phyloP scores from a whole-genome alignment of 2,888 invertebrate species.

The Spisula subtruncata region DNA sequence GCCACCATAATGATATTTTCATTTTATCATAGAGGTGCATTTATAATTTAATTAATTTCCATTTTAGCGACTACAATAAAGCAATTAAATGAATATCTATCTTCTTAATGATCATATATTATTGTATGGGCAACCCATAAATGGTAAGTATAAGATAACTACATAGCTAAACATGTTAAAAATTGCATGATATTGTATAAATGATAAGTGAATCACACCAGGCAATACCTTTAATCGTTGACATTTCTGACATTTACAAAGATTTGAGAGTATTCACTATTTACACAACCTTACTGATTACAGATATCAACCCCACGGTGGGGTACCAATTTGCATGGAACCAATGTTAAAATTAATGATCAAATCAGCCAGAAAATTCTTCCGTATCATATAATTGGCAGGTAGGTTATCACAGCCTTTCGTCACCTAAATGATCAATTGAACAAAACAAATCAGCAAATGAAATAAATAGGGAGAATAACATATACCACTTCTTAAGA shows the following conservation, averaged over 20 bases:
- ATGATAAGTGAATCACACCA: neutral
- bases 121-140: neutral
- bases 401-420: too few relatives aligned
- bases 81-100: neutral
- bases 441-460: too few relatives aligned
- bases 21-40: too few relatives aligned
- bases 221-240: neutral
- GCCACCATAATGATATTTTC: too few relatives aligned
- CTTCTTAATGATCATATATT: neutral
- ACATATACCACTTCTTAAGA: too few relatives aligned
- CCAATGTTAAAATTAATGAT: too few relatives aligned
- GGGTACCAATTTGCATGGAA: neutral
- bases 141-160: neutral
- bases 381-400: too few relatives aligned
- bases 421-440: too few relatives aligned
- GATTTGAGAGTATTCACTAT: neutral
- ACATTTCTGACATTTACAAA: neutral
- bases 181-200: neutral
- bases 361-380: too few relatives aligned
- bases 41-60: conserved; percentile 7
- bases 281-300: neutral
- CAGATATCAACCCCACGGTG: neutral
- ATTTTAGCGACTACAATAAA: neutral
- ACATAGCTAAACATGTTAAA: neutral
- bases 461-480: too few relatives aligned